Percentiles rank a stretch among this genome's conserved stretches.
These are phyloP conservation scores for Brachionus manjavacas DNA, from an alignment of 1,140 invertebrate species.

Conservation along the genomic window DNA sequence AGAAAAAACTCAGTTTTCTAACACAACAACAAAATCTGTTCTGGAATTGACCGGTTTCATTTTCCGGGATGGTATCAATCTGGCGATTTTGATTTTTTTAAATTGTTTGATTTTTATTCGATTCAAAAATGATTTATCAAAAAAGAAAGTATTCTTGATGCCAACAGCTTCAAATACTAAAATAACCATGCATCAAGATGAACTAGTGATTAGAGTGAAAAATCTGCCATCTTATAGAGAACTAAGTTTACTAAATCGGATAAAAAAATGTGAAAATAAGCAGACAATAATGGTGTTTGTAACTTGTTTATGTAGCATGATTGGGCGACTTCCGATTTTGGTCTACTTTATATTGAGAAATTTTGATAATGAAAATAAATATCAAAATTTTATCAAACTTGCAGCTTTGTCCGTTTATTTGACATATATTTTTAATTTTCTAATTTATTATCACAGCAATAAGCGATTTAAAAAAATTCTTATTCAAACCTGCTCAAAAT, in stretches of 20 bases:
- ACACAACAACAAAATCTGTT: not conserved
- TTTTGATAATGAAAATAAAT: not conserved
- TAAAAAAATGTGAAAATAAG: not conserved
- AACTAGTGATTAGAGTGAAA: not conserved
- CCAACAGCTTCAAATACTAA: not conserved
- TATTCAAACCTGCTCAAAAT: not conserved
- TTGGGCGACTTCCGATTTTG: not conserved
- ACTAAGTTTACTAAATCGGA: not conserved
- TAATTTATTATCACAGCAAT: not conserved
- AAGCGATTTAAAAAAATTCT: not conserved
- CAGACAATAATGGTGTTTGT: constrained; percentile 3
- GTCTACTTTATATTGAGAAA: not conserved
- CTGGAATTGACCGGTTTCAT: not conserved
- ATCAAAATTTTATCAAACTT: not conserved
- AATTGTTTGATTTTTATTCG: not conserved
- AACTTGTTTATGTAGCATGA: not conserved
- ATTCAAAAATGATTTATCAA: not conserved
- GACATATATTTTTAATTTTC: not conserved
- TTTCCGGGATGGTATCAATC: not conserved
- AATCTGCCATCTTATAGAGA: not conserved
- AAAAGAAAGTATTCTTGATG: not conserved
- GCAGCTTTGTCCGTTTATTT: not conserved
- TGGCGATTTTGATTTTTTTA: not conserved
- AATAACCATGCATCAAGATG: not conserved
- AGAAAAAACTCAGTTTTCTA: not conserved